phyloP scores from a whole-genome alignment of 2,888 invertebrate genomes.

The Leucophenga maculata region DNA sequence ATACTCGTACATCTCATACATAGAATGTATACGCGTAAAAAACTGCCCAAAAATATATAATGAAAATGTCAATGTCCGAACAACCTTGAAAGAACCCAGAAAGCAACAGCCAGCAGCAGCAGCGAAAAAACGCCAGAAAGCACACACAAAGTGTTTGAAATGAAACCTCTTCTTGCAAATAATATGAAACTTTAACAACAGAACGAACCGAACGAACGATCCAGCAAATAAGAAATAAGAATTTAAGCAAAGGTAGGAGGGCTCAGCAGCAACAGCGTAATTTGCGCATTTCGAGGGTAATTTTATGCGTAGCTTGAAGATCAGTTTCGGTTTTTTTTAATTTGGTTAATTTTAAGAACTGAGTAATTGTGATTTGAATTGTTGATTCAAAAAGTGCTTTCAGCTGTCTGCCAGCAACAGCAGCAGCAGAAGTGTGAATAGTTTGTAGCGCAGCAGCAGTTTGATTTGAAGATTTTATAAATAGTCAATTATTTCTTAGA shows the following conservation, averaged over 20 bases:
- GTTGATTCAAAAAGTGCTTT: not conserved
- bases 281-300: constrained; percentile 40
- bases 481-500: no score
- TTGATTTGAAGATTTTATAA: no score
- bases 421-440: no score
- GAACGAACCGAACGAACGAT: no score
- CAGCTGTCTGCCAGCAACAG: no score
- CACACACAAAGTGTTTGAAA: not conserved
- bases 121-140: constrained; percentile 34
- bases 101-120: constrained; percentile 63
- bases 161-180: not conserved
- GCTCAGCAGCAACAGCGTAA: constrained; percentile 30
- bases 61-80: constrained; percentile 72
- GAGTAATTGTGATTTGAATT: not conserved
- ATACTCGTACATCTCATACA: not conserved
- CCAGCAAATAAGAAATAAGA: not conserved
- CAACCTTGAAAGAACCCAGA: constrained; percentile 72
- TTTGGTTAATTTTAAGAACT: not conserved
- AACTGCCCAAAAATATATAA: constrained; percentile 55
- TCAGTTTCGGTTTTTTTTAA: not conserved
- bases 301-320: constrained; percentile 3
- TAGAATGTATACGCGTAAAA: constrained; percentile 2
- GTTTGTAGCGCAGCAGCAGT: no score
- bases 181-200: not conserved
- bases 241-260: not conserved